Evolutionary conservation across 92 coral and sea anemone species (phyloP), one percentile per base, ranked within the genome.

Genomic region (Epizoanthus ramosus): DNA sequence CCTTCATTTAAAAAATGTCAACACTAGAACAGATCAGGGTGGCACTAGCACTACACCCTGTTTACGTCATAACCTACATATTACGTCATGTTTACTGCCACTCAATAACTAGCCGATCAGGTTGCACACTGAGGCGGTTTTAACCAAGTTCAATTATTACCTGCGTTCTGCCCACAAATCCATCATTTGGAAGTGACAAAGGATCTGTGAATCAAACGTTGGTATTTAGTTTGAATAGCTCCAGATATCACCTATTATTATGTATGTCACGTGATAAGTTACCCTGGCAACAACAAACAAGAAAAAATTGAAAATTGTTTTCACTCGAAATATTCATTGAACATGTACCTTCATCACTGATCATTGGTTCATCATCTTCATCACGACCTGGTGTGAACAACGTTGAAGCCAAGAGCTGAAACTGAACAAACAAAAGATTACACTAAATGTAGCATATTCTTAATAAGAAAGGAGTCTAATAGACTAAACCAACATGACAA

Each of bases 91-190:
- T 28, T 28, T 28, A 28, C 31, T 28, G 31, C 31, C 31, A 28
- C 31, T 28, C 2, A 28, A 28, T 43, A 43, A 43, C 9, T 43
- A 43, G 0, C 50, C 50, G 6, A 43, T 9, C 50, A 43, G 2
- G 3, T 10, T 12, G 54, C 14, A 50, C 12, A 2, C 14, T 50
- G 43, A 37, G 5, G 43, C 15, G 8, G 54, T 50, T 50, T 12
- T 50, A 13, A 50, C 3, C 14, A 13, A 12, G 17, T 12, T 19
- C 15, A n/a, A 50, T 37, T n/a, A 60, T 21, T 84, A 95, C 98
- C 98, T 92, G 94, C 6, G 98, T 89, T 79, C 98, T 85, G 3
- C 98, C 98, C 22, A 88, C 80, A 75, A 91, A 93, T 8, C 87
- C 88, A 77, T 93, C 92, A 80, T 82, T 82, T 56, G 85, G 84